phyloP scores from a whole-genome alignment of 2,888 invertebrate genomes.

The Andrena chrysosceles region DNA sequence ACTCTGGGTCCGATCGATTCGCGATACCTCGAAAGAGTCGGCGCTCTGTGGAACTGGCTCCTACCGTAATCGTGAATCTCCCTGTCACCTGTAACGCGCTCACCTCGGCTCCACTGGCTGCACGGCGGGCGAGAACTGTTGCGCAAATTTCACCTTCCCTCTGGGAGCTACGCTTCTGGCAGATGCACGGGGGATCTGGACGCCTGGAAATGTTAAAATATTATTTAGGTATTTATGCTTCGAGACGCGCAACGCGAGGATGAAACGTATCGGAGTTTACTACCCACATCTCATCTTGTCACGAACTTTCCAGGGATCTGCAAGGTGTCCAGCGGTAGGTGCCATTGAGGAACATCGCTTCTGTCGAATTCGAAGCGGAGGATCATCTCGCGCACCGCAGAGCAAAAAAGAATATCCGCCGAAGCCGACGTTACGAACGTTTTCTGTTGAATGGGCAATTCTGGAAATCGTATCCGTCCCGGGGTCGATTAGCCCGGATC shows the following conservation, averaged over 20 bases:
- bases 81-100: slow-evolving; percentile 15
- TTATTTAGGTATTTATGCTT: too few species aligned
- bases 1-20: slow-evolving; percentile 77
- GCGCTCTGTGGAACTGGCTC: slow-evolving; percentile 43
- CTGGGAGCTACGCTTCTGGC: too few species aligned
- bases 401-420: slow-evolving; percentile 31
- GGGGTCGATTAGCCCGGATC: slow-evolving; percentile 69
- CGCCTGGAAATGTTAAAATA: too few species aligned
- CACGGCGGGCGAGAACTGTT: too few species aligned
- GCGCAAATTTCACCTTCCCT: too few species aligned
- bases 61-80: slow-evolving; percentile 37
- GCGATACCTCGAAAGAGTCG: slow-evolving; percentile 68
- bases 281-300: too few species aligned
- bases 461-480: slow-evolving; percentile 61
- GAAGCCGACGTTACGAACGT: slow-evolving; percentile 50
- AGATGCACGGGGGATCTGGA: too few species aligned
- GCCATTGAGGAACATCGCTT: too few species aligned
- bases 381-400: slow-evolving; percentile 2
- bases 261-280: too few species aligned
- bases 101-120: background rate
- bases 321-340: too few species aligned
- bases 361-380: background rate
- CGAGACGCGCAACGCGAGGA: too few species aligned
- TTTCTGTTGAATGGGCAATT: slow-evolving; percentile 64
- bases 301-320: too few species aligned